Evolutionary conservation across 2,113 vertebrate species (phyloP).

Genomic region (Prunella fulvescens): DNA sequence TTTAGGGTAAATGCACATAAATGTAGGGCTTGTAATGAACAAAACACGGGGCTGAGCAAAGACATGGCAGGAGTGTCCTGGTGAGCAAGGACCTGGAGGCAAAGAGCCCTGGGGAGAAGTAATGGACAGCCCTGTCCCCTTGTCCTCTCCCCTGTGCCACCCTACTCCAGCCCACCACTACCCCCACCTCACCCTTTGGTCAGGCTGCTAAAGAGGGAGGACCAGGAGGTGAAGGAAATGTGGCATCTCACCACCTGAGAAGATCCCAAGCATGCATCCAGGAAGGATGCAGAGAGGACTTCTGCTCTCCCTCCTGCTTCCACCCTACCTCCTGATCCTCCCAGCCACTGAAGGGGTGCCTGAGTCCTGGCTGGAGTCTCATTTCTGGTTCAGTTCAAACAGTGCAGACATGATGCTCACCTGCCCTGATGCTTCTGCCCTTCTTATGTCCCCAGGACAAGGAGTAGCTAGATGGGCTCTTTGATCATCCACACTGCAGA

Average conservation of each 20-base stretch:
- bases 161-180: neutral
- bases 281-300: neutral
- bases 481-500: rapidly evolving
- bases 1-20: neutral
- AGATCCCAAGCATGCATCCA: neutral
- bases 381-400: neutral
- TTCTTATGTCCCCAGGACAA: neutral
- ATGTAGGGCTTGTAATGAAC: neutral
- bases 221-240: neutral
- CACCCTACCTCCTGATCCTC: neutral
- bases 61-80: neutral
- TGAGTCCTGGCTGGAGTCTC: neutral
- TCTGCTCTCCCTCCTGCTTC: neutral
- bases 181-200: neutral
- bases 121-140: neutral
- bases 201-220: neutral
- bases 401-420: neutral
- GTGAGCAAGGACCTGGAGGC: neutral
- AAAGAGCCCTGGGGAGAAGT: neutral
- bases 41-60: neutral
- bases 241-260: neutral
- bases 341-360: rapidly evolving
- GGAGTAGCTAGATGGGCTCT: neutral
- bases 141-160: neutral
- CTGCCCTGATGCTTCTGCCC: neutral